phyloP scores from a whole-genome alignment of 2,113 vertebrate species.

The Ageneiosus marmoratus region DNA sequence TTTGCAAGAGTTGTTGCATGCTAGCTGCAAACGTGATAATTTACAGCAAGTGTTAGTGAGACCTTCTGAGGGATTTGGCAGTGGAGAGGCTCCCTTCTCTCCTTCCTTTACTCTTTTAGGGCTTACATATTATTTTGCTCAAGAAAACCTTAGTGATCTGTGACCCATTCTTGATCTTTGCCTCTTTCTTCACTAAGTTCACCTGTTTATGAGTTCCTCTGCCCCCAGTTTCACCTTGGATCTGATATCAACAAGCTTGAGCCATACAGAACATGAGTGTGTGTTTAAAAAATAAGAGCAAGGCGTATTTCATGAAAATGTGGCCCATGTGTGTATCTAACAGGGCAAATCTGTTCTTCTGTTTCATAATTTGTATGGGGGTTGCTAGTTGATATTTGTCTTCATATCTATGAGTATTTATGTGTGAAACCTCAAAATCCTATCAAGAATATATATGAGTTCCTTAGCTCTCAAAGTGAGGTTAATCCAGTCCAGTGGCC shows the following conservation, averaged over 20 bases:
- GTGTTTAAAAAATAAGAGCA: constrained; percentile 15
- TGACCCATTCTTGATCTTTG: constrained; percentile 36
- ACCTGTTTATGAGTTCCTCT: constrained; percentile 51
- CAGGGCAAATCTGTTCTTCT: not conserved
- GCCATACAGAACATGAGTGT: not conserved
- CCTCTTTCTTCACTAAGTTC: constrained; percentile 26
- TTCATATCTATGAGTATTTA: constrained; percentile 11
- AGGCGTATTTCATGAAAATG: constrained; percentile 18
- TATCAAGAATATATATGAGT: constrained; percentile 10
- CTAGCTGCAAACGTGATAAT: constrained; percentile 36
- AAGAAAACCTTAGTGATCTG: constrained; percentile 18
- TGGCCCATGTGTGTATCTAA: constrained; percentile 18
- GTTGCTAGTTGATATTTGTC: constrained; percentile 6
- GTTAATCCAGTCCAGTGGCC: constrained; percentile 41
- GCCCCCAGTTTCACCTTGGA: constrained; percentile 43
- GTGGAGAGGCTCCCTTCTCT: constrained; percentile 19
- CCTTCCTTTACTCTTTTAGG: not conserved
- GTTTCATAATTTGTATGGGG: not conserved
- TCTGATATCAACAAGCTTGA: constrained; percentile 9
- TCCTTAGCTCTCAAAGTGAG: constrained; percentile 1
- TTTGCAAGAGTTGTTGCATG: constrained; percentile 27
- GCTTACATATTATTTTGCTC: not conserved
- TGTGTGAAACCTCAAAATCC: constrained; percentile 22
- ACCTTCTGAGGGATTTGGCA: constrained; percentile 36
- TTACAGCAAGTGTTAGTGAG: constrained; percentile 38